Evolutionary conservation across 2,113 vertebrate genomes (phyloP), one percentile per base, ranked within the genome.

Genomic region (Callipepla californica): DNA sequence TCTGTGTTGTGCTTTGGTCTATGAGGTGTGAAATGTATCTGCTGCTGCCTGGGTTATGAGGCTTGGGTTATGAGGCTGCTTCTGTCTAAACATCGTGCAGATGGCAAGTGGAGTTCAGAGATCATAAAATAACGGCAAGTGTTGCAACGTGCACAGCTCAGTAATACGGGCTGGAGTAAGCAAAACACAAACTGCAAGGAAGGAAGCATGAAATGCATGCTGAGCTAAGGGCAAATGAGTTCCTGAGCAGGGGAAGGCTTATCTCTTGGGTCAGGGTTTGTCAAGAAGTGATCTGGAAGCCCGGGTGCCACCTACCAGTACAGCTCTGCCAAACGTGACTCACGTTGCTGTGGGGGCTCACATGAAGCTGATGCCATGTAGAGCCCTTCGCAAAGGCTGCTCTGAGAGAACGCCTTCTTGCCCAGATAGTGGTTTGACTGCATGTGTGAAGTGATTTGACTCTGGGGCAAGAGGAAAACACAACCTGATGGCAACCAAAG

Each of bases 251-350:
- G 55, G n/a, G 67, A 51, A 70, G 42, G 51, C 47, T 67, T 7
- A 5, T 32, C 26, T 67, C 63, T 63, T 30, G 20, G 18, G 55
- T 38, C 5, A 3, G 2, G 26, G 47, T 10, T 42, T 75, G 34
- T 61, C 77, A 86, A 53, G 53, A 61, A 68, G 30, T 36, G 48
- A 6, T 5, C 32, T 20, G 58, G 65, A 77, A 86, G 45, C 5
- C 4, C 34, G 63, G 69, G 28, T 50, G 28, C 32, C 5, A 18
- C 0, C 0, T 2, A 11, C 30, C 10, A 5, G 23, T 25, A 32
- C 14, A 25, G 57, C 34, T 81, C 53, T 72, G 36, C 48, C 87
- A 38, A 40, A n/a, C 2, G 7, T 11, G 7, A 80, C 45, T 58
- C 26, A 8, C 42, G 63, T 70, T 51, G 73, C 47, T 47, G 13